Evolutionary conservation across 2,888 invertebrate genomes (phyloP).

Genomic region (Ypsolopha scabrella): DNA sequence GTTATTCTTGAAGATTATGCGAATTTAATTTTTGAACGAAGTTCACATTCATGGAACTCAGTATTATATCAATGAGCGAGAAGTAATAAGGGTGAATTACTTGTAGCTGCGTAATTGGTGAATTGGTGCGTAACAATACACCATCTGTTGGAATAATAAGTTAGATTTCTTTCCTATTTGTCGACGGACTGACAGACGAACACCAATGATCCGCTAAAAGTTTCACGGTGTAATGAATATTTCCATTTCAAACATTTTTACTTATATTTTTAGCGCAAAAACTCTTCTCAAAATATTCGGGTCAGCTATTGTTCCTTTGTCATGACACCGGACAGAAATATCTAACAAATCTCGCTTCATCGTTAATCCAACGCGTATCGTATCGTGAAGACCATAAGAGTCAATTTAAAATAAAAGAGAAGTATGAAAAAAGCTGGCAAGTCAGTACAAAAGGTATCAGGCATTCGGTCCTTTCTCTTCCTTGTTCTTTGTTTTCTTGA

Average conservation of each 20-base stretch:
- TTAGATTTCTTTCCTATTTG: no score
- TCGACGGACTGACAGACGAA: no score
- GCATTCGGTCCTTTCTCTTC: constrained; percentile 27
- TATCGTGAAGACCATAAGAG: not conserved
- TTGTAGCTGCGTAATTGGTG: no score
- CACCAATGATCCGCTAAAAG: no score
- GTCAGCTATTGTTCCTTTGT: constrained; percentile 6
- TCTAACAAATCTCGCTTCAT: not conserved
- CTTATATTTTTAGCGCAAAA: not conserved
- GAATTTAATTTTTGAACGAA: no score
- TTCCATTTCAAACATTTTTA: not conserved
- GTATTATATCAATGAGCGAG: no score
- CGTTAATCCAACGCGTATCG: not conserved
- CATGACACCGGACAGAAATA: constrained; percentile 2
- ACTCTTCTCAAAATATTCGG: constrained; percentile 4
- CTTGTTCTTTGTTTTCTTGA: constrained; percentile 33
- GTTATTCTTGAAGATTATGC: no score
- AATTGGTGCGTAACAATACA: no score
- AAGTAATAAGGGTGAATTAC: no score
- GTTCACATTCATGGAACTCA: no score
- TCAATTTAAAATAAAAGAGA: not conserved
- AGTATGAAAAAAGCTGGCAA: constrained; percentile 14
- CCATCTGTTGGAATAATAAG: no score
- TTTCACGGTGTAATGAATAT: not conserved
- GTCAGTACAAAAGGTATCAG: constrained; percentile 38